These are phyloP conservation scores for Cephus pygmeus DNA, from an alignment of 2,888 invertebrate species.

Conservation along the genomic window DNA sequence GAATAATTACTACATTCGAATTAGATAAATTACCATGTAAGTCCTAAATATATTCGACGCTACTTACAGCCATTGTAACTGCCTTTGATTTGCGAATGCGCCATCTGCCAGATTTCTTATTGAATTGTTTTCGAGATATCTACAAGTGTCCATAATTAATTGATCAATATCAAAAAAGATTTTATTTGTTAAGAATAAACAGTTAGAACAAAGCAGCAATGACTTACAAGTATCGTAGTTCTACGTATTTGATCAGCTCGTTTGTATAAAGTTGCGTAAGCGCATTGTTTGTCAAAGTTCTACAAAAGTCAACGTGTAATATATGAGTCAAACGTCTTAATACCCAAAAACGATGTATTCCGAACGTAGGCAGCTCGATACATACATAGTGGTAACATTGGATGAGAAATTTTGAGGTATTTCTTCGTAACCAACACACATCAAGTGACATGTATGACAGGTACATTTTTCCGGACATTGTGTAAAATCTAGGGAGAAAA, in stretches of 20 bases:
- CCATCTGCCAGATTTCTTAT: conserved; percentile 42
- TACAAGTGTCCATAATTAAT: conserved; percentile 22
- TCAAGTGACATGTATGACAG: conserved; percentile 46
- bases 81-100: conserved; percentile 42
- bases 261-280: conserved; percentile 39
- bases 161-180: neutral
- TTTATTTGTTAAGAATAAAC: neutral
- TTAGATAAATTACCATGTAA: neutral
- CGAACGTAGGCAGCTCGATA: neutral
- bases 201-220: neutral
- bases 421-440: conserved; percentile 44
- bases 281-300: conserved; percentile 55
- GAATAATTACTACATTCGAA: conserved; percentile 27
- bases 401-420: conserved; percentile 53
- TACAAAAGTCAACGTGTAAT: conserved; percentile 34
- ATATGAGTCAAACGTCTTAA: neutral
- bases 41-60: neutral
- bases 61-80: conserved; percentile 67
- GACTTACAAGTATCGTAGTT: conserved; percentile 49
- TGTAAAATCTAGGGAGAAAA: conserved; percentile 37
- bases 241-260: conserved; percentile 45
- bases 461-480: conserved; percentile 32
- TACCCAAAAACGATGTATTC: neutral
- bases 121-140: conserved; percentile 41
- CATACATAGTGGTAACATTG: conserved; percentile 55